These are phyloP conservation scores for Drosophila biarmipes DNA, from an alignment of 1,140 invertebrate genomes.

Conservation along the genomic window DNA sequence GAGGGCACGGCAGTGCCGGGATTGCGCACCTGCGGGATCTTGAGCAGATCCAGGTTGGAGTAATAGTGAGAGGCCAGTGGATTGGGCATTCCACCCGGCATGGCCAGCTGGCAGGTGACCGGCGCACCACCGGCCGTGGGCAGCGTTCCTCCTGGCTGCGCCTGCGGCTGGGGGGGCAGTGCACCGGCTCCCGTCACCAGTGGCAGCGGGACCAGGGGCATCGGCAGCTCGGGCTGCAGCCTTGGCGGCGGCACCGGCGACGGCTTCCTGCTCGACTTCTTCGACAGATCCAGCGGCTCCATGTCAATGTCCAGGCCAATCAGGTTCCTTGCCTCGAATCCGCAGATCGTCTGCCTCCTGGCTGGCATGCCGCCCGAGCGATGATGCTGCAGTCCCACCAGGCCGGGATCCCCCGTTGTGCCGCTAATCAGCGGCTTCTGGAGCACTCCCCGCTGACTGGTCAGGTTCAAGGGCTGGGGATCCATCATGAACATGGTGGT, in stretches of 20 bases:
- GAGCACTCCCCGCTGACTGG: conserved; percentile 47
- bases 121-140: conserved; percentile 3
- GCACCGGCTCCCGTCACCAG: conserved; percentile 7
- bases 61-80: conserved; percentile 67
- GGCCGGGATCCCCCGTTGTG: conserved; percentile 20
- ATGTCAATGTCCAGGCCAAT: conserved; percentile 64
- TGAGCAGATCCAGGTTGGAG: conserved; percentile 75
- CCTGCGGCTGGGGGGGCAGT: neutral
- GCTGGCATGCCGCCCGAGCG: conserved; percentile 51
- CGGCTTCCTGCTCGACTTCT: conserved; percentile 54
- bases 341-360: conserved; percentile 76
- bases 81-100: conserved; percentile 1
- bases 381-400: conserved; percentile 31
- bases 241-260: conserved; percentile 32
- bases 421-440: conserved; percentile 12
- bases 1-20: conserved; percentile 29
- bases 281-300: conserved; percentile 76
- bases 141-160: neutral
- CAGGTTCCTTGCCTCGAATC: conserved; percentile 75
- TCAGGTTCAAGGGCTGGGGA: conserved; percentile 66
- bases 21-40: conserved; percentile 78
- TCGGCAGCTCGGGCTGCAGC: conserved; percentile 16
- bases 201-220: neutral
- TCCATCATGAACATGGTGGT: conserved; percentile 47
- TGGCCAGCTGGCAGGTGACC: conserved; percentile 4